phyloP scores from a whole-genome alignment of 2,888 invertebrate genomes.

The Altica lythri region DNA sequence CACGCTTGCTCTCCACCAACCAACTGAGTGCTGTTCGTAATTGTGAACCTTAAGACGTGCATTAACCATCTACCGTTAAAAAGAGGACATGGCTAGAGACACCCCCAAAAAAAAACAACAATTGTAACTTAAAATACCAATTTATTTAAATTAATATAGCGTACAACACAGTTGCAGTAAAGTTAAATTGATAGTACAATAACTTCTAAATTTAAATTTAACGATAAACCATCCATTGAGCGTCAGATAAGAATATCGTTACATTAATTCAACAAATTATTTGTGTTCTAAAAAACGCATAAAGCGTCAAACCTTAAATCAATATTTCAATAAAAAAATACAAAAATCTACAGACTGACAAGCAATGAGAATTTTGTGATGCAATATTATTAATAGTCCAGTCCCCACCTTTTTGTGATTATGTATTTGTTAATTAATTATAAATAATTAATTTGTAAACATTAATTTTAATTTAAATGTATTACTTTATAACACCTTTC shows the following conservation, averaged over 20 bases:
- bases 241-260: constrained; percentile 43
- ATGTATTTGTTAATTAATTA: background rate
- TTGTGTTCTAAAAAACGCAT: constrained; percentile 39
- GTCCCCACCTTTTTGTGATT: constrained; percentile 2
- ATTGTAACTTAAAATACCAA: constrained; percentile 53
- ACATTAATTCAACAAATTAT: constrained; percentile 47
- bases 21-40: no score
- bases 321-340: constrained; percentile 56
- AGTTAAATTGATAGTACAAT: constrained; percentile 50
- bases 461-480: background rate
- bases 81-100: no score
- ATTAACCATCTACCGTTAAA: no score
- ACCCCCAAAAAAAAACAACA: background rate
- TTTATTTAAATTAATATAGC: constrained; percentile 58
- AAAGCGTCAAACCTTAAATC: constrained; percentile 47
- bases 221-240: constrained; percentile 50
- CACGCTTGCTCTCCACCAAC: no score
- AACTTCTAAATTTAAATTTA: constrained; percentile 53
- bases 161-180: constrained; percentile 57
- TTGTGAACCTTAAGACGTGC: no score
- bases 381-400: constrained; percentile 40
- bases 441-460: background rate
- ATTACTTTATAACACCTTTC: no score
- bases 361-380: constrained; percentile 52
- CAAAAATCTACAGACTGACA: constrained; percentile 55